A percentile compares a stretch with the other conserved stretches of the same genome.
These are phyloP conservation scores for Labeo catla DNA, from an alignment of 2,113 vertebrate genomes.

Conservation along the genomic window DNA sequence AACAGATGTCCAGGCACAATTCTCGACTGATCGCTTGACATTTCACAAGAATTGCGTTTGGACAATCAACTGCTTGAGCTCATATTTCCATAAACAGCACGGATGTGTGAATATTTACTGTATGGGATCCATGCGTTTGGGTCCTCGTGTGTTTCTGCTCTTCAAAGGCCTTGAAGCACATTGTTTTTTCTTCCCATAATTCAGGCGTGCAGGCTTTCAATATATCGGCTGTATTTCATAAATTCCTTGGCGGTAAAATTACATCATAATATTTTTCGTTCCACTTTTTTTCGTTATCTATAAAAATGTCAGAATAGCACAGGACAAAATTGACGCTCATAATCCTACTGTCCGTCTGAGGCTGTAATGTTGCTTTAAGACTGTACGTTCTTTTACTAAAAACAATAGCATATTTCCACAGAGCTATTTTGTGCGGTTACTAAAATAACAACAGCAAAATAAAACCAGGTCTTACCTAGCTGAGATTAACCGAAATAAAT, in stretches of 20 bases:
- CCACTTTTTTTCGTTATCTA: constrained; percentile 26
- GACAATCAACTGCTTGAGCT: constrained; percentile 88
- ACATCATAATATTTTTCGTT: not conserved
- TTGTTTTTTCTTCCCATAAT: not conserved
- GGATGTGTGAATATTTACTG: not conserved
- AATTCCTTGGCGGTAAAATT: not conserved
- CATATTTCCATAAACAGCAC: constrained; percentile 27
- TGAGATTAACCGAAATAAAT: not conserved
- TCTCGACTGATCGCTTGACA: constrained; percentile 82
- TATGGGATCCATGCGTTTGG: not conserved
- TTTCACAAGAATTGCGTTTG: constrained; percentile 99
- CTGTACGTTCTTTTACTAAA: not conserved
- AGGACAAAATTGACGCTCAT: not conserved
- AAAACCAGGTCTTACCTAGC: not conserved
- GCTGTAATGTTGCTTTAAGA: constrained; percentile 11
- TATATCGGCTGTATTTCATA: not conserved
- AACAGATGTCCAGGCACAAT: constrained; percentile 99
- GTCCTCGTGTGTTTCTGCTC: constrained; percentile 20
- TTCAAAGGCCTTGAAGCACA: constrained; percentile 30
- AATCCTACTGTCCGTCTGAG: not conserved
- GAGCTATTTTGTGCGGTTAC: not conserved
- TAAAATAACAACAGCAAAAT: not conserved
- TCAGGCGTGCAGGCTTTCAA: not conserved
- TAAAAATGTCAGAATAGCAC: not conserved
- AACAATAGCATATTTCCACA: not conserved